Percentiles rank a stretch among this genome's conserved stretches.
Conservation (phyloP, 2,797 vertebrate species). For the Rhabdophis nuchalis region DNA sequence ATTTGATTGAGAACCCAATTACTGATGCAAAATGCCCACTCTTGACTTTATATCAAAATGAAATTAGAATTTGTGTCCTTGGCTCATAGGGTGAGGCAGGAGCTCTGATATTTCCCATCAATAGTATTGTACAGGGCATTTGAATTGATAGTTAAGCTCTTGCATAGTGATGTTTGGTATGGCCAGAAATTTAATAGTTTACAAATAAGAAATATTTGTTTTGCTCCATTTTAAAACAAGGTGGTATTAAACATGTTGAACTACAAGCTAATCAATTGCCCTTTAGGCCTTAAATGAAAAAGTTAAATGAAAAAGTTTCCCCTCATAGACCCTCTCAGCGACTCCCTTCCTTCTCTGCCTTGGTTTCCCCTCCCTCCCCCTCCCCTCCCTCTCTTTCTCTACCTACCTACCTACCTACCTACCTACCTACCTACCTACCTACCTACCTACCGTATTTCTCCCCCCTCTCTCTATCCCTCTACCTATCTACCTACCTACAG, state of each 20-base stretch:
- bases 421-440: too few species aligned
- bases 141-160: not conserved
- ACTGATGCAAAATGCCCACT: not conserved
- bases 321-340: too few species aligned
- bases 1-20: not conserved
- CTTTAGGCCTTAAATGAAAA: too few species aligned
- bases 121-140: not conserved
- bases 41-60: not conserved
- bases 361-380: too few species aligned
- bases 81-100: not conserved
- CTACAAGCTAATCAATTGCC: not conserved
- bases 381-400: too few species aligned
- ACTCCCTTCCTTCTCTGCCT: too few species aligned
- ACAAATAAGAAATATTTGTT: not conserved
- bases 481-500: too few species aligned
- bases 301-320: too few species aligned
- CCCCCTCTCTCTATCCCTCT: too few species aligned
- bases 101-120: not conserved
- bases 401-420: too few species aligned
- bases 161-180: not conserved
- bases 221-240: not conserved
- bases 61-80: not conserved
- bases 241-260: not conserved
- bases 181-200: not conserved
- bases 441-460: too few species aligned